Evolutionary conservation across 2,888 invertebrate species (phyloP).

Genomic region (Agonopterix heracliana): DNA sequence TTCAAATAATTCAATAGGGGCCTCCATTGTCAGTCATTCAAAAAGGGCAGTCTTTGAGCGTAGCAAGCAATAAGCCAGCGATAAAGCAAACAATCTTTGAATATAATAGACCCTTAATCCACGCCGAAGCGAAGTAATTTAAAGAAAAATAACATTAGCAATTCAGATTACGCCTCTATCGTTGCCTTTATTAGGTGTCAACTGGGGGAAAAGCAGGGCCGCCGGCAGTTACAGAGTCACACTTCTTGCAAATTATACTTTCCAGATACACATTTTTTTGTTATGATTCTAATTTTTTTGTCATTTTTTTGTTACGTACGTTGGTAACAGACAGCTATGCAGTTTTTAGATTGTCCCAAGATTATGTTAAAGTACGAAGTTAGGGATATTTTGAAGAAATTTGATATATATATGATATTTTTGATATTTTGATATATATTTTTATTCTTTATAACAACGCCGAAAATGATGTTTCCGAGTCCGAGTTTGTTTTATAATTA

Average conservation of each 20-base stretch:
- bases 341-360: too few species aligned
- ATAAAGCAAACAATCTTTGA: constrained; percentile 58
- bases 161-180: constrained; percentile 64
- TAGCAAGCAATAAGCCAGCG: constrained; percentile 33
- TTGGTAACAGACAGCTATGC: too few species aligned
- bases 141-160: constrained; percentile 75
- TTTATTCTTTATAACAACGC: too few species aligned
- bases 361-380: too few species aligned
- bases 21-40: constrained; percentile 6
- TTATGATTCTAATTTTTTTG: background rate
- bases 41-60: constrained; percentile 23
- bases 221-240: background rate
- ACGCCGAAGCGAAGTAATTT: constrained; percentile 59
- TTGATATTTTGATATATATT: too few species aligned
- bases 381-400: too few species aligned
- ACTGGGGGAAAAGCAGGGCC: constrained; percentile 39
- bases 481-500: too few species aligned
- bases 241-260: background rate
- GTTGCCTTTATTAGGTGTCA: constrained; percentile 67
- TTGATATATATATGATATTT: too few species aligned
- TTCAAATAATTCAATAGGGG: background rate
- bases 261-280: background rate
- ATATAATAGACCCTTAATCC: constrained; percentile 65
- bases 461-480: too few species aligned
- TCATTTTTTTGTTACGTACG: too few species aligned